phyloP scores from a whole-genome alignment of 2,888 invertebrate species.

The Miltochrista miniata region DNA sequence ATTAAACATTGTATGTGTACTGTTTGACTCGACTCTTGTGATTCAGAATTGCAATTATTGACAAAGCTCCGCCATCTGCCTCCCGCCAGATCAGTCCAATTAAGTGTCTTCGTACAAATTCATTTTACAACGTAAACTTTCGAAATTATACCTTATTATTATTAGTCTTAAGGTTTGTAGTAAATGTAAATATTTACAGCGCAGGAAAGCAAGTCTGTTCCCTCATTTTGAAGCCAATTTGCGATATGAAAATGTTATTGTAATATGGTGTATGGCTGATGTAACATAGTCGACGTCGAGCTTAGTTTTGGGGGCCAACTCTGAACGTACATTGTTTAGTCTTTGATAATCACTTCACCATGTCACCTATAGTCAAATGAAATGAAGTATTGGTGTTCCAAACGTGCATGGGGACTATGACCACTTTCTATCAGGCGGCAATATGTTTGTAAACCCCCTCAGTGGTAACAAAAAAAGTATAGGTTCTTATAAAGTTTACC shows the following conservation, averaged over 20 bases:
- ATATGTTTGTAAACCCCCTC: too few species aligned
- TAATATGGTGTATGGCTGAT: slow-evolving; percentile 14
- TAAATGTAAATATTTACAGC: slow-evolving; percentile 2
- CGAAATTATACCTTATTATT: slow-evolving; percentile 31
- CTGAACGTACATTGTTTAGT: slow-evolving; percentile 1
- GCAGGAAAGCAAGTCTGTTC: too few species aligned
- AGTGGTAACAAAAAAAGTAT: too few species aligned
- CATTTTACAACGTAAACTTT: slow-evolving; percentile 11
- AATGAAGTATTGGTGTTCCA: too few species aligned
- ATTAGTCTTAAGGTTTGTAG: slow-evolving; percentile 14
- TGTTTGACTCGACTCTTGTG: slow-evolving; percentile 30
- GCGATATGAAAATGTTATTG: slow-evolving; percentile 48
- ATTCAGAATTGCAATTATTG: slow-evolving; percentile 64
- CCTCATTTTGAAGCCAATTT: slow-evolving; percentile 41
- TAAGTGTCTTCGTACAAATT: slow-evolving; percentile 47
- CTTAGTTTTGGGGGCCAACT: background rate
- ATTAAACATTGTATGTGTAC: slow-evolving; percentile 31
- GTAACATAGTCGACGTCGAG: background rate
- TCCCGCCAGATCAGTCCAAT: slow-evolving; percentile 61
- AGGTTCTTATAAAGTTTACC: too few species aligned
- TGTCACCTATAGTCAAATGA: too few species aligned
- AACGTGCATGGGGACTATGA: too few species aligned
- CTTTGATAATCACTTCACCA: background rate
- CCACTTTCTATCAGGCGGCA: too few species aligned
- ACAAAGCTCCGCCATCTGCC: slow-evolving; percentile 60